phyloP scores from a whole-genome alignment of 2,113 vertebrate species.

The Phalacrocorax brasilianus region DNA sequence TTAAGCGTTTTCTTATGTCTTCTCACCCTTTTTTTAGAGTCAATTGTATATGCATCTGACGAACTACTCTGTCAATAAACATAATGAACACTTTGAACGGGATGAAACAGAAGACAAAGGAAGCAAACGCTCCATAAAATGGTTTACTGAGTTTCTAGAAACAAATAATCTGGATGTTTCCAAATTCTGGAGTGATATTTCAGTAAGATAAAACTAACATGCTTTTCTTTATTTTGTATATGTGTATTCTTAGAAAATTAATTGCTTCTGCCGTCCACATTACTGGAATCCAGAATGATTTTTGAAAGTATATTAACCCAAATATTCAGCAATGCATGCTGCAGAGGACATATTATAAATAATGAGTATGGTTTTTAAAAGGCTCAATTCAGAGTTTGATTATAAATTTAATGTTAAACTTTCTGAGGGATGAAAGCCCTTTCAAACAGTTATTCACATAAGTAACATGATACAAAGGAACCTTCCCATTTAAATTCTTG shows the following conservation, averaged over 20 bases:
- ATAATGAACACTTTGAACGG: conserved; percentile 94
- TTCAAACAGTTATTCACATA: neutral
- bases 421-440: neutral
- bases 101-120: conserved; percentile 95
- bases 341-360: neutral
- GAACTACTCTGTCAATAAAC: conserved; percentile 99
- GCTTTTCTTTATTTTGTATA: neutral
- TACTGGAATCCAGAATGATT: neutral
- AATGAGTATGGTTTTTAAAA: neutral
- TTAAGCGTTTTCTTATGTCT: neutral
- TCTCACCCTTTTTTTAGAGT: conserved; percentile 76
- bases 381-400: neutral
- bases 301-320: neutral
- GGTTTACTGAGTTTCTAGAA: conserved; percentile 97
- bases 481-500: neutral
- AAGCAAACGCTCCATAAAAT: conserved; percentile 96
- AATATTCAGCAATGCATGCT: neutral
- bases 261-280: neutral
- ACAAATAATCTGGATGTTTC: conserved; percentile 91
- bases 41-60: conserved; percentile 98
- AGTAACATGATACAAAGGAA: neutral
- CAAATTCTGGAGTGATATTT: conserved; percentile 98
- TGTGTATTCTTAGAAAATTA: neutral
- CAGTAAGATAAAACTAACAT: conserved; percentile 80
- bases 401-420: neutral